Evolutionary conservation across 2,888 invertebrate species (phyloP), one percentile per base, ranked within the genome.

Genomic region (Ctenicera cuprea): DNA sequence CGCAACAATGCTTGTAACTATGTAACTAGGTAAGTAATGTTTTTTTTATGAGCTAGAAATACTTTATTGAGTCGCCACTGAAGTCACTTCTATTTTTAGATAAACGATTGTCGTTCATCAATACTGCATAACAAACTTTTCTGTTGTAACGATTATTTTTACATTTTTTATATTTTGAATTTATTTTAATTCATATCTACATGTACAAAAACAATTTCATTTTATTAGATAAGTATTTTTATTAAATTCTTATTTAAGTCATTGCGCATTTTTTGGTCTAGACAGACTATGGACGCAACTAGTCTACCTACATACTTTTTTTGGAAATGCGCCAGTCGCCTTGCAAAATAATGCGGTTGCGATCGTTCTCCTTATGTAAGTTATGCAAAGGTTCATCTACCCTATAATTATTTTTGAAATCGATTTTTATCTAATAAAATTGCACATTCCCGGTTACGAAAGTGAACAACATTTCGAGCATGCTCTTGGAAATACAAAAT

Each of bases 61-160:
- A 43, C 26, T 62, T 26, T 62, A 62, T 62, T 45, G 43, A 62
- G 43, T 62, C 16, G 41, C 62, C 14, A 45, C 30, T 62, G 41
- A 62, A 62, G 62, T 62, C 62, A 62, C 16, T 26, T 5, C 62
- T 62, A 62, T 62, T 62, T 62, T 62, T 45, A 62, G 62, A 12
- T 9, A 43, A 57, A 8, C 62, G 45, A 62, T 45, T 45, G 43
- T 45, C 45, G 62, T 62, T 26, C 59, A 59, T 59, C 59, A 59
- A 38, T 59, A 38, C 18, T 18, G 2, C 7, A 48, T 11, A 11
- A 41, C 38, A n/a, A 16, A 5, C n/a, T 16, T 48, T 48, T 18
- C 41, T 48, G 18, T 18, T 18, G 48, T 48, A 48, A 48, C 18
- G 4, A 48, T 48, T 48, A 43, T 43, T 43, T 43, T 43, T 43